Conservation (phyloP, 2,797 vertebrate genomes). For the Cossypha dichroa region DNA sequence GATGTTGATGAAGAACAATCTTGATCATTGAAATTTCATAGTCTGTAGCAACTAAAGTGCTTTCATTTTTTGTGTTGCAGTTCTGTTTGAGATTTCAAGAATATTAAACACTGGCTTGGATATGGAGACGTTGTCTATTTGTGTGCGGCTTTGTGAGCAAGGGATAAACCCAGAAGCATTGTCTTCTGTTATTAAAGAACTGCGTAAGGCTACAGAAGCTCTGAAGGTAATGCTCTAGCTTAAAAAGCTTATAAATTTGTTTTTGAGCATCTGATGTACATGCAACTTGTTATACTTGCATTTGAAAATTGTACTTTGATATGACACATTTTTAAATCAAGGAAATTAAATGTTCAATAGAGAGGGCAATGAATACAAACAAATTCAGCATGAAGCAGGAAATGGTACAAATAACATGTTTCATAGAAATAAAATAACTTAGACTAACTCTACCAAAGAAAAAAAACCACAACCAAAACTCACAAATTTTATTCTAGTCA, state of each 20-base stretch:
- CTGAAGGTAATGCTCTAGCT: constrained; percentile 85
- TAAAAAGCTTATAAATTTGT: background rate
- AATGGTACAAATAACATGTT: background rate
- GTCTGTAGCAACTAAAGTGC: background rate
- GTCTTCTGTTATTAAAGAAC: constrained; percentile 95
- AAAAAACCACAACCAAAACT: background rate
- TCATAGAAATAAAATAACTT: background rate
- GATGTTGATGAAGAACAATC: background rate
- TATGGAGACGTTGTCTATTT: constrained; percentile 96
- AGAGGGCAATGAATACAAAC: background rate
- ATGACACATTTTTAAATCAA: background rate
- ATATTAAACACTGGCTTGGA: constrained; percentile 96
- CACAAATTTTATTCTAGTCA: background rate
- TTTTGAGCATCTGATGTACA: background rate
- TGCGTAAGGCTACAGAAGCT: constrained; percentile 91
- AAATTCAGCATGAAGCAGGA: background rate
- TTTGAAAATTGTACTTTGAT: background rate
- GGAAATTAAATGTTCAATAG: background rate
- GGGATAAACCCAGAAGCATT: constrained; percentile 98
- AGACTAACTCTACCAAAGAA: background rate
- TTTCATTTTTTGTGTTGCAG: constrained; percentile 69
- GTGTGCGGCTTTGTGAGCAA: constrained; percentile 96
- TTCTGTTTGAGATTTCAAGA: constrained; percentile 94
- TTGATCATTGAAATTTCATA: background rate
- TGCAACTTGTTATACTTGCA: background rate